phyloP scores from a whole-genome alignment of 2,797 vertebrate species.

The Oceanodroma leucorhoa region DNA sequence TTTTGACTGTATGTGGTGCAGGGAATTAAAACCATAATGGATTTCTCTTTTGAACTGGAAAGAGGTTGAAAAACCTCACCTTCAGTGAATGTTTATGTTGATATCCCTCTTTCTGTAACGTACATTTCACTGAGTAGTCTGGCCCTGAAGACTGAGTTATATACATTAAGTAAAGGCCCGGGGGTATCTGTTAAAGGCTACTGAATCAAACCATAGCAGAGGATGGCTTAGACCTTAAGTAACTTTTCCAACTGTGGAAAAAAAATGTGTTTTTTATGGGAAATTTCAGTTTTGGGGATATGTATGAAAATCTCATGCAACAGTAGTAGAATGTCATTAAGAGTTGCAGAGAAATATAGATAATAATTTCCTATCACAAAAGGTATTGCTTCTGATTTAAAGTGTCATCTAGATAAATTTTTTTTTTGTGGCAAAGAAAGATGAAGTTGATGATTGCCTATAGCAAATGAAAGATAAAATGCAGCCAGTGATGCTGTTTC shows the following conservation, averaged over 20 bases:
- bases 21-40: constrained; percentile 28
- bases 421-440: background rate
- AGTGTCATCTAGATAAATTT: background rate
- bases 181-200: background rate
- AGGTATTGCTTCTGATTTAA: background rate
- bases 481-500: background rate
- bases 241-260: background rate
- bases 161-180: background rate
- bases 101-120: background rate
- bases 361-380: background rate
- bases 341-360: background rate
- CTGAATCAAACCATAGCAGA: background rate
- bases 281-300: background rate
- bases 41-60: constrained; percentile 42
- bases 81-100: background rate
- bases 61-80: background rate
- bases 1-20: background rate
- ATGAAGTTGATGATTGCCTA: background rate
- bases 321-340: background rate
- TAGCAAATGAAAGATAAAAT: background rate
- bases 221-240: background rate
- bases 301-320: background rate
- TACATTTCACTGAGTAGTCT: background rate
- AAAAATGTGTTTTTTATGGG: background rate
- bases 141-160: background rate